Base-by-base conservation (phyloP, 1,140 invertebrate species). In the Lucilia cuprina region DNA sequence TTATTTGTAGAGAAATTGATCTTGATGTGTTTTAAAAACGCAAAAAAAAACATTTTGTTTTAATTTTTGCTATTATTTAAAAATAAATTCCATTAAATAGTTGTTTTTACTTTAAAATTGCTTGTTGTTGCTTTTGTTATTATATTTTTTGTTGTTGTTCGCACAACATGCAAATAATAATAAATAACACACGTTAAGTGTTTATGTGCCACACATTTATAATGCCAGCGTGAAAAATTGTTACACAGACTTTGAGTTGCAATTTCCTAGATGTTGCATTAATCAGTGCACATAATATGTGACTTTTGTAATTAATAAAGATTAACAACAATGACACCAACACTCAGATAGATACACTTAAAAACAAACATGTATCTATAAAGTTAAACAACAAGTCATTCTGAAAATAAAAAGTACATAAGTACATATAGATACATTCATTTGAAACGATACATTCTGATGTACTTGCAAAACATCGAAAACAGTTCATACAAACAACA, bases 301-400 rank as follows among this genome's bases (percentile, higher is more conserved):
- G 70, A 83, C 84, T 84, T 83, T 84, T 65, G 84, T 74, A 84
- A 84, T 84, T 84, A 84, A 84, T 84, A 84, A 84, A 84, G 84
- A 84, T 84, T 84, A 84, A 84, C 82, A 70, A 83, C 41, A 80
- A 80, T 80, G 77, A 80, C 77, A 80, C 34, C 74, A 13, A 77
- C 34, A 77, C 30, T 41, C 50, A 55, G 25, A 30, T 12, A 55
- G 12, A 55, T 17, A 55, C 50, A 55, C 25, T 30, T 30, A 30
- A 14, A 13, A 55, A 55, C 13, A 55, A 13, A 55, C 50, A 55
- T 14, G 13, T 55, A 55, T n/a, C 12, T 60, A 41, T 5, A 41
- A 41, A 41, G 35, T 41, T 41, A 41, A 41, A 41, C 41, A 41
- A 41, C 41, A 17, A 60, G 13, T 60, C 55, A 60, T 17, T 60